Evolutionary conservation across 35 echinoderm and acorn worm species (phyloP).

Genomic region (Ophioderma brevispina): DNA sequence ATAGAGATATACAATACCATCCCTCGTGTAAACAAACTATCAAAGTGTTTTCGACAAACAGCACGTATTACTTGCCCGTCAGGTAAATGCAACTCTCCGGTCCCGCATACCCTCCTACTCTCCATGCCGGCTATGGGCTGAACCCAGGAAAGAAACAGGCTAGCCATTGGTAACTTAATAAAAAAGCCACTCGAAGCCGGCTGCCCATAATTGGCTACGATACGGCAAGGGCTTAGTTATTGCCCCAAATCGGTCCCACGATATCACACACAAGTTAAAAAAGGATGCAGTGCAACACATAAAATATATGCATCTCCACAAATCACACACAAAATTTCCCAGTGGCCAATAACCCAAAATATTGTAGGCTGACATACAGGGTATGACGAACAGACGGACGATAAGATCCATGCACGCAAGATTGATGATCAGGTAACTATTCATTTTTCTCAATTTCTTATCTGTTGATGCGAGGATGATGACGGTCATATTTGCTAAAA

Average conservation of each 20-base stretch:
- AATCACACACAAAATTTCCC: slow-evolving; percentile 34
- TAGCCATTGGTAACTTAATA: slow-evolving; percentile 10
- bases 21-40: slow-evolving; percentile 21
- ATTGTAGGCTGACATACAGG: slow-evolving; percentile 22
- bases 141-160: slow-evolving; percentile 29
- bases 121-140: slow-evolving; percentile 11
- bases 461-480: slow-evolving; percentile 39
- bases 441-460: slow-evolving; percentile 25
- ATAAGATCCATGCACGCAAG: slow-evolving; percentile 50
- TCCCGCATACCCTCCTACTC: slow-evolving; percentile 18
- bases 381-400: slow-evolving; percentile 47
- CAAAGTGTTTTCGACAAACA: slow-evolving; percentile 6
- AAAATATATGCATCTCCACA: slow-evolving; percentile 54
- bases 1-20: slow-evolving; percentile 19
- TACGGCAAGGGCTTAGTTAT: slow-evolving; percentile 52
- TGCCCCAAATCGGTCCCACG: slow-evolving; percentile 56
- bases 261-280: slow-evolving; percentile 51
- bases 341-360: slow-evolving; percentile 56
- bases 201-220: neutral
- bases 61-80: slow-evolving; percentile 11
- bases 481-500: slow-evolving; percentile 36
- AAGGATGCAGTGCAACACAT: slow-evolving; percentile 54
- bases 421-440: slow-evolving; percentile 59
- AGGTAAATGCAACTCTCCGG: slow-evolving; percentile 19
- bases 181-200: neutral